Evolutionary conservation across 2,888 invertebrate genomes (phyloP).

Genomic region (Allacma fusca): DNA sequence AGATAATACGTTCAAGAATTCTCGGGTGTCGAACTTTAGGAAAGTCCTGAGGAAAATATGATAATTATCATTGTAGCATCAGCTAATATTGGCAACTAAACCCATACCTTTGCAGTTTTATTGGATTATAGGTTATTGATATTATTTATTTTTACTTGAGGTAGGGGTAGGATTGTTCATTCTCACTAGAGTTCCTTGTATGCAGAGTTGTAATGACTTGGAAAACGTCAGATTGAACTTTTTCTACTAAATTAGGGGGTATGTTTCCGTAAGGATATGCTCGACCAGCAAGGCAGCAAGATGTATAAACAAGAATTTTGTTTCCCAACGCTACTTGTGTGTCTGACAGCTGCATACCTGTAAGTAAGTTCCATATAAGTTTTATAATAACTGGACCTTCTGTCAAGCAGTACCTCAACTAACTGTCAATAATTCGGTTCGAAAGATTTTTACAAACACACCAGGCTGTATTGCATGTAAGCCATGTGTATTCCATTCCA

Average conservation of each 20-base stretch:
- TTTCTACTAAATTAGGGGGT: constrained; percentile 70
- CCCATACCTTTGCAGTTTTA: too few relatives aligned
- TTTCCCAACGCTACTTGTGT: constrained; percentile 74
- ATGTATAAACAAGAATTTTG: constrained; percentile 83
- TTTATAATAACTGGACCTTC: too few relatives aligned
- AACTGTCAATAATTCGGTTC: too few relatives aligned
- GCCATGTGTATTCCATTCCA: too few relatives aligned
- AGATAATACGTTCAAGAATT: constrained; percentile 84
- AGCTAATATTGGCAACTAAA: too few relatives aligned
- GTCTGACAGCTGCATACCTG: constrained; percentile 63
- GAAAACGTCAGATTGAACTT: constrained; percentile 78
- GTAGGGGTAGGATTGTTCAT: constrained; percentile 76
- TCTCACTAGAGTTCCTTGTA: constrained; percentile 70
- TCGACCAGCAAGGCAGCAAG: constrained; percentile 85
- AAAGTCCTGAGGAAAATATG: too few relatives aligned
- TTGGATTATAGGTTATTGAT: too few relatives aligned
- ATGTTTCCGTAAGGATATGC: constrained; percentile 82
- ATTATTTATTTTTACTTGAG: constrained; percentile 64
- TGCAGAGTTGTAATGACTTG: constrained; percentile 75
- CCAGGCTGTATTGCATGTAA: too few relatives aligned
- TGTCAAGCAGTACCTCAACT: too few relatives aligned
- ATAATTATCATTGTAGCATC: too few relatives aligned
- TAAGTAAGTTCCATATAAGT: constrained; percentile 14
- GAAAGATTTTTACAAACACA: too few relatives aligned
- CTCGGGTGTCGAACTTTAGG: constrained; percentile 82